Conservation (phyloP, 2,888 invertebrate genomes). For the Phanerotoma sp. region DNA sequence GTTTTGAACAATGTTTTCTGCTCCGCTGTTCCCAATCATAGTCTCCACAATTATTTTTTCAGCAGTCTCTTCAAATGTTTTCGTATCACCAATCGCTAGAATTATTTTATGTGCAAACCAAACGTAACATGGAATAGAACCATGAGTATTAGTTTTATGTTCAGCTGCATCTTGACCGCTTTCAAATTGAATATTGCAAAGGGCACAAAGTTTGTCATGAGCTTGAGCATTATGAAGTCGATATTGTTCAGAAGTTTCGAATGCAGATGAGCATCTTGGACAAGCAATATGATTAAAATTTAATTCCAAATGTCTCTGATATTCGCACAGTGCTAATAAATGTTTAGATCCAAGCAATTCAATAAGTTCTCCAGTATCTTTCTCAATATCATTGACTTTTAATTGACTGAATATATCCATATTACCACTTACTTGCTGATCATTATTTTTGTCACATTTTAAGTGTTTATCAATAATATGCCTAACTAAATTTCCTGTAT, state of each 20-base stretch:
- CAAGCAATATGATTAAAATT: constrained; percentile 15
- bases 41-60: constrained; percentile 22
- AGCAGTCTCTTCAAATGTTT: constrained; percentile 20
- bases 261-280: constrained; percentile 22
- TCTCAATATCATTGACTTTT: constrained; percentile 24
- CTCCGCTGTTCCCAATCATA: neutral
- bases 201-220: constrained; percentile 40
- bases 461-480: constrained; percentile 41
- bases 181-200: constrained; percentile 39
- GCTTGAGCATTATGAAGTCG: constrained; percentile 36
- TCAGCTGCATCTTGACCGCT: constrained; percentile 33
- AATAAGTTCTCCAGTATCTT: constrained; percentile 35
- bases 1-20: neutral
- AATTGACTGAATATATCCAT: no score
- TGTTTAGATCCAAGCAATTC: constrained; percentile 33
- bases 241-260: constrained; percentile 30
- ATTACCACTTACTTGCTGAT: neutral
- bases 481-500: constrained; percentile 33
- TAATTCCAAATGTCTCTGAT: constrained; percentile 31
- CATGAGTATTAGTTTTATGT: constrained; percentile 39
- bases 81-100: constrained; percentile 25
- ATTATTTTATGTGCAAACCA: constrained; percentile 39
- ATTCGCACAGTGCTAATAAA: constrained; percentile 35
- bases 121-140: constrained; percentile 37
- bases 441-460: constrained; percentile 11